These are phyloP conservation scores for Eulemur rufifrons DNA, from an alignment of 2,113 vertebrate genomes.

Conservation along the genomic window DNA sequence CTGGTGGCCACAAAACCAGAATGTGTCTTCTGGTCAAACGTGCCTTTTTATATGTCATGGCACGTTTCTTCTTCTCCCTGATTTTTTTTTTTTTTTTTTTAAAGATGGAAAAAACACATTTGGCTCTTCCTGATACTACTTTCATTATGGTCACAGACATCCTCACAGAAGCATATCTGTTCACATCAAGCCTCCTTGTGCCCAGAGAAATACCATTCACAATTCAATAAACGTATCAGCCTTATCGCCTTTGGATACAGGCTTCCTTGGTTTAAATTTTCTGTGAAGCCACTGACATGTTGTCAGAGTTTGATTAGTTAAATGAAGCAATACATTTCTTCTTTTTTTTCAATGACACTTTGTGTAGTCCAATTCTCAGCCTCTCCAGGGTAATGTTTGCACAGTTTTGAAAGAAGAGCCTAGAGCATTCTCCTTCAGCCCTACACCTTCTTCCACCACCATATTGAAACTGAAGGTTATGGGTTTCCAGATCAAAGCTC, in stretches of 20 bases:
- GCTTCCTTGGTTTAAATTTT: slow-evolving; percentile 45
- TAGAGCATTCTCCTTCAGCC: slow-evolving; percentile 31
- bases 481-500: slow-evolving; percentile 72
- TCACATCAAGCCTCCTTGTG: background rate
- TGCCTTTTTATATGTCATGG: slow-evolving; percentile 62
- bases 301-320: slow-evolving; percentile 41
- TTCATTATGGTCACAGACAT: slow-evolving; percentile 43
- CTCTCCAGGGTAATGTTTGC: background rate
- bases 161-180: slow-evolving; percentile 55
- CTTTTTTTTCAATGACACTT: background rate
- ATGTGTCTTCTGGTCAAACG: slow-evolving; percentile 66
- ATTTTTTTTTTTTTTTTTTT: slow-evolving; percentile 1
- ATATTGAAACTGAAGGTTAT: slow-evolving; percentile 52
- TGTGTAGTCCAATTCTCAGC: background rate
- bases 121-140: slow-evolving; percentile 52
- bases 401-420: slow-evolving; percentile 41
- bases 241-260: slow-evolving; percentile 37
- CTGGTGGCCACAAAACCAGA: slow-evolving; percentile 64
- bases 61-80: slow-evolving; percentile 39
- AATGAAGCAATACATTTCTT: slow-evolving; percentile 32
- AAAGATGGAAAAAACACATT: slow-evolving; percentile 31
- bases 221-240: slow-evolving; percentile 35
- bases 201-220: slow-evolving; percentile 45
- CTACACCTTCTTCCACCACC: slow-evolving; percentile 38
- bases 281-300: slow-evolving; percentile 12